Base-by-base conservation (phyloP, 1,140 invertebrate genomes). In the Phthorimaea operculella region DNA sequence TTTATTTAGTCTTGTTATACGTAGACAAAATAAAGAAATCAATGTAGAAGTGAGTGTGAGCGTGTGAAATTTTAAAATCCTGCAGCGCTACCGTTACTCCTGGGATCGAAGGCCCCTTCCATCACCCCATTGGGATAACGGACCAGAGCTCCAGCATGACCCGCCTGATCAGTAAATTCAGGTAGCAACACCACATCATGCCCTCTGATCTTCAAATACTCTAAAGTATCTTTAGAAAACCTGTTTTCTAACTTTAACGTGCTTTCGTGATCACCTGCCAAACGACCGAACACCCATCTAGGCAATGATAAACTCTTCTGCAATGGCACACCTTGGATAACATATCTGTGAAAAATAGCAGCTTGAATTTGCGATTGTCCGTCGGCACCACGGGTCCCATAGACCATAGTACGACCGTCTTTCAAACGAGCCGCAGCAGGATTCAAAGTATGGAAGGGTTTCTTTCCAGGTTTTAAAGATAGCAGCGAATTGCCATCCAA, bases 331-430 rank as follows among this genome's bases (percentile, higher is more conserved):
- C 59, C 59, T 65, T 84, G 81, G 15, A 84, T 65, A 14, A 72
- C 79, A 44, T 84, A 78, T 57, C 81, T 67, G 50, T 84, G 79
- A 45, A 84, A 84, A 33, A 84, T 71, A 3, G 78, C 79, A 11
- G 79, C 67, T 70, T 84, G 81, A 10, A 72, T 79, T 63, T 84
- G 81, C 6, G 81, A 67, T 54, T 84, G 81, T 2, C 81, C 81
- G 55, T 84, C 79, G 36, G 77, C 81, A 47, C 81, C 81, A 54
- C 72, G 70, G 7, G 77, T 79, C 4, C 81, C 81, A 61, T 79
- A 84, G 39, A 84, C 49, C 57, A 84, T 72, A 11, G 74, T 21
- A 17, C 79, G 64, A 15, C 79, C 79, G 58, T 84, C 81, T 15
- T 75, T 64, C 28, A 84, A 60, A 15, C 59, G 59, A 12, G 75